Percentiles rank a stretch among this genome's conserved stretches.
phyloP scores from a whole-genome alignment of 2,888 invertebrate genomes.

The Blomia tropicalis region DNA sequence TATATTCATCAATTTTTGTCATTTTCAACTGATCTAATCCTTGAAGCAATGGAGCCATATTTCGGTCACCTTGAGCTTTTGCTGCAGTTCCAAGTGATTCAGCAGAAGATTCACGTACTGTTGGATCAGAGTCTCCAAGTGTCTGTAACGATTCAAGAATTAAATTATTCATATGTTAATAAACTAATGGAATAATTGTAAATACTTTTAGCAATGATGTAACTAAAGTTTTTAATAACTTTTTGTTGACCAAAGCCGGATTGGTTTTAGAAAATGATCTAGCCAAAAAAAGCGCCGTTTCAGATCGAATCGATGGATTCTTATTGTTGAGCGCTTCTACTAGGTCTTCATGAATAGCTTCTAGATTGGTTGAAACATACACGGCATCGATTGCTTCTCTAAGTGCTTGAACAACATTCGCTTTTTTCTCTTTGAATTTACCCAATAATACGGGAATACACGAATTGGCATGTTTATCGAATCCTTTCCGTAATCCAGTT shows the following conservation, averaged over 20 bases:
- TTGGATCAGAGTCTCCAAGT: slow-evolving; percentile 52
- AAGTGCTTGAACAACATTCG: slow-evolving; percentile 66
- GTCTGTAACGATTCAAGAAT: slow-evolving; percentile 29
- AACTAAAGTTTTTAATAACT: slow-evolving; percentile 65
- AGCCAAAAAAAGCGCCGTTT: slow-evolving; percentile 65
- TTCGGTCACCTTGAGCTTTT: slow-evolving; percentile 82
- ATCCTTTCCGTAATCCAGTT: slow-evolving; percentile 66
- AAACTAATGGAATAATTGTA: too few relatives aligned
- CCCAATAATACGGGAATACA: slow-evolving; percentile 58
- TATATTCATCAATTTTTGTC: slow-evolving; percentile 76
- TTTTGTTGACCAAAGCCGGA: slow-evolving; percentile 67
- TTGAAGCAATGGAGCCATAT: slow-evolving; percentile 62
- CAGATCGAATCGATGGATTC: slow-evolving; percentile 73
- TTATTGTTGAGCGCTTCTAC: slow-evolving; percentile 72
- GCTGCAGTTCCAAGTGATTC: slow-evolving; percentile 84
- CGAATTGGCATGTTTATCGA: slow-evolving; percentile 61
- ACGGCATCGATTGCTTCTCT: slow-evolving; percentile 79
- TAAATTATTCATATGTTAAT: slow-evolving; percentile 11
- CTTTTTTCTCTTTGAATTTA: slow-evolving; percentile 94
- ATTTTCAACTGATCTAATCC: slow-evolving; percentile 81
- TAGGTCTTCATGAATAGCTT: slow-evolving; percentile 50
- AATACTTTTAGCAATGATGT: slow-evolving; percentile 54
- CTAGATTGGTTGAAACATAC: slow-evolving; percentile 26
- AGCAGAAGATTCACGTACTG: slow-evolving; percentile 76
- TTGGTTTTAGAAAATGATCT: slow-evolving; percentile 65